These are phyloP conservation scores for Gymnothorax reevesii DNA, from an alignment of 2,797 vertebrate species.

Conservation along the genomic window DNA sequence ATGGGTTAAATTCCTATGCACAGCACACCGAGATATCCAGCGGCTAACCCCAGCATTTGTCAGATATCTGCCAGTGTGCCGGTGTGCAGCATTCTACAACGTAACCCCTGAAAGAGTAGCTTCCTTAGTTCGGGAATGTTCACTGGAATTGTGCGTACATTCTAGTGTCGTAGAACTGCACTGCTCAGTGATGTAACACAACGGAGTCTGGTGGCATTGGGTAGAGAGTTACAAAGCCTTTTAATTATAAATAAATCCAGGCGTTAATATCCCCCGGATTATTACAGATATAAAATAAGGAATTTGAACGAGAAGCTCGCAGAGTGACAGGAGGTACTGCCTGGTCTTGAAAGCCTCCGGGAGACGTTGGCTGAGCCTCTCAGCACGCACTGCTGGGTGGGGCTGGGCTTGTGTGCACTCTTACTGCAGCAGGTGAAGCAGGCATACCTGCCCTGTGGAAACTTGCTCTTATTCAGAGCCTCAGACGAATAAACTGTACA, in stretches of 20 bases:
- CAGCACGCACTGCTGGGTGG: background rate
- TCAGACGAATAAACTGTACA: background rate
- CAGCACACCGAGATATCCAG: background rate
- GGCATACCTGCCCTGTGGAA: slow-evolving; percentile 16
- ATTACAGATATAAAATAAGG: slow-evolving; percentile 36
- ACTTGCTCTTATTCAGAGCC: background rate
- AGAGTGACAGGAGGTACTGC: slow-evolving; percentile 31
- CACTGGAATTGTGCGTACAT: too few relatives aligned
- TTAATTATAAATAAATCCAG: background rate
- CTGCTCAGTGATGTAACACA: background rate
- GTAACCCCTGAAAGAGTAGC: too few relatives aligned
- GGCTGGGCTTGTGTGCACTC: slow-evolving; percentile 12
- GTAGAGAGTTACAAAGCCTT: background rate
- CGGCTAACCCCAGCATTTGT: background rate
- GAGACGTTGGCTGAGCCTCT: slow-evolving; percentile 20
- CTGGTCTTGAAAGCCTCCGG: slow-evolving; percentile 43
- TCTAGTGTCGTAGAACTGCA: too few relatives aligned
- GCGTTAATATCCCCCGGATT: background rate
- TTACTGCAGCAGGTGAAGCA: slow-evolving; percentile 34
- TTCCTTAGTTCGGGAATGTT: too few relatives aligned
- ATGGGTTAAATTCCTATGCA: background rate
- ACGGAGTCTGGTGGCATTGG: background rate
- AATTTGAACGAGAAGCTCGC: slow-evolving; percentile 28
- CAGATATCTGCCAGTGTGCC: background rate
- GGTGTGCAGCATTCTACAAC: too few relatives aligned